Evolutionary conservation across 64 coral and sea anemone species (phyloP).

Genomic region (Catalaphyllia jardinei): DNA sequence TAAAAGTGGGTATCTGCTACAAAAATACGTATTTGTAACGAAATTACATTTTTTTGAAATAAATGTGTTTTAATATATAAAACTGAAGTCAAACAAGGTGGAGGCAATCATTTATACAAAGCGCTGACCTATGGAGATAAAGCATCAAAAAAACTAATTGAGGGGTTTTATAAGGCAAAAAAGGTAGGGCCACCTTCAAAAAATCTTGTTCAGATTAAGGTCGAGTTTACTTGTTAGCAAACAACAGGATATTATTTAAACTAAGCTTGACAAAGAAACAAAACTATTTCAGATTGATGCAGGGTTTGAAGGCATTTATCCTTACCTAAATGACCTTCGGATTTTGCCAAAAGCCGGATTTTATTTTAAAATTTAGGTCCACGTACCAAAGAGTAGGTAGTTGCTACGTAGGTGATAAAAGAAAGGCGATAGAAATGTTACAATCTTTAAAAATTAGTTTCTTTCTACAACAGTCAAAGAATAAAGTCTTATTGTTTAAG

Average conservation of each 20-base stretch:
- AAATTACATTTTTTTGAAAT: conserved; percentile 14
- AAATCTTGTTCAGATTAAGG: conserved; percentile 22
- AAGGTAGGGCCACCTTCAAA: conserved; percentile 12
- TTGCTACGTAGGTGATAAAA: conserved; percentile 13
- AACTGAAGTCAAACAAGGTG: conserved; percentile 2
- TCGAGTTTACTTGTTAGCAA: conserved; percentile 27
- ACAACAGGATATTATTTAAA: conserved; percentile 23
- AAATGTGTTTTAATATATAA: conserved; percentile 18
- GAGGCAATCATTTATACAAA: conserved; percentile 7
- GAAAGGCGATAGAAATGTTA: conserved; percentile 10
- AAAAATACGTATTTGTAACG: neutral
- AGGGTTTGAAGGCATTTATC: conserved; percentile 11
- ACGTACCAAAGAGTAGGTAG: conserved; percentile 7
- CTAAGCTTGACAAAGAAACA: conserved; percentile 13
- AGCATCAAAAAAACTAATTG: neutral
- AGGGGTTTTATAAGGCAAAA: conserved; percentile 18
- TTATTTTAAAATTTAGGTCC: conserved; percentile 31
- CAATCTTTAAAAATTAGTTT: conserved; percentile 8
- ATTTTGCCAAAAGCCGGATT: conserved; percentile 22
- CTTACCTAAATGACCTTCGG: conserved; percentile 23
- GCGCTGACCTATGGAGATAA: neutral
- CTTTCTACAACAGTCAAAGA: neutral
- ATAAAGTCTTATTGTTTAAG: neutral
- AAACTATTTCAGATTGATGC: conserved; percentile 16
- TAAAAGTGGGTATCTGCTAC: conserved; percentile 1